Evolutionary conservation across 2,888 invertebrate genomes (phyloP), one percentile per base, ranked within the genome.

Genomic region (Plutella xylostella): DNA sequence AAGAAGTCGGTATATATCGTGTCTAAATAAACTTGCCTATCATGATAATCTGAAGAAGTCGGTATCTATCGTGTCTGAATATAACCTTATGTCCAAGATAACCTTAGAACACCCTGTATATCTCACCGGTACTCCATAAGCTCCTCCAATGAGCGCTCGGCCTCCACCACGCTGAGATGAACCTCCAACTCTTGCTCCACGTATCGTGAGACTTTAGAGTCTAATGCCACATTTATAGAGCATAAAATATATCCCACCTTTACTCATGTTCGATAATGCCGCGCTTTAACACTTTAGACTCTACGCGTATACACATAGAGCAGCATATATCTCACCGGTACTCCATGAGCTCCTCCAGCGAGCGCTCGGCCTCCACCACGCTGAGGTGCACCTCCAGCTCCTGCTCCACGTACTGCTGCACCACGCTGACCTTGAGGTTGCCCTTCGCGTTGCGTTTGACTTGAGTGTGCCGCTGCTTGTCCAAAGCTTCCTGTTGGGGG

Each of bases 161-260:
- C 93, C 60, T 93, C 94, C 1, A 90, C 85, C 1, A 92, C 87
- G 47, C 92, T 92, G 17, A 92, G 85, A 41, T 91, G 86, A 0
- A 95, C 85, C 54, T 94, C 92, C n/a, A 94, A 57, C 63, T 96
- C 95, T 47, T 92, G 90, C 50, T 89, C 88, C 1, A 95, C 84
- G 86, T 89, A 90, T 37, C 84, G 80, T n/a, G n/a, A n/a, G n/a
- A n/a, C n/a, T n/a, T n/a, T n/a, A n/a, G n/a, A n/a, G n/a, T n/a
- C n/a, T n/a, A n/a, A n/a, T n/a, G n/a, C n/a, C n/a, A n/a, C n/a
- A n/a, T n/a, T n/a, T n/a, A n/a, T n/a, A n/a, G n/a, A n/a, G n/a
- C n/a, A n/a, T n/a, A n/a, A n/a, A n/a, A n/a, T n/a, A n/a, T n/a
- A n/a, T n/a, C n/a, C n/a, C n/a, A n/a, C n/a, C n/a, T n/a, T n/a